Evolutionary conservation across 2,113 vertebrate species (phyloP).

Genomic region (Chamaea fasciata): DNA sequence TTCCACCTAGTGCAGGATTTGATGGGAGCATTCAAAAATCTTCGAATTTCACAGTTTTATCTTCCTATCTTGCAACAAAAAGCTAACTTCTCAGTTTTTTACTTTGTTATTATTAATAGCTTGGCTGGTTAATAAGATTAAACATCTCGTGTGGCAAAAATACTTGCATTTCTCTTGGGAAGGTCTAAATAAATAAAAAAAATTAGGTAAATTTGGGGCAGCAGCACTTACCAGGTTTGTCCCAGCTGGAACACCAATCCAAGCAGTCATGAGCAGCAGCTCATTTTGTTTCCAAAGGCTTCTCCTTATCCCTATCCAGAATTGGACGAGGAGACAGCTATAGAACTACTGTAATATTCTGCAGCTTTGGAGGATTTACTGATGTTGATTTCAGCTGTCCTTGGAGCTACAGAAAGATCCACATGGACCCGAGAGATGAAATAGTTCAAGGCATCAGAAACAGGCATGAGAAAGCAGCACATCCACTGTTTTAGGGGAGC

Average conservation of each 20-base stretch:
- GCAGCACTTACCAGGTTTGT: neutral
- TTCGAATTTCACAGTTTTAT: neutral
- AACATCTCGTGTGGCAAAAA: constrained; percentile 21
- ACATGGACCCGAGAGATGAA: neutral
- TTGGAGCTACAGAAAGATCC: neutral
- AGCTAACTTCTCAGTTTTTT: neutral
- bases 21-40: neutral
- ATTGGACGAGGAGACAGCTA: neutral
- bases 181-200: constrained; percentile 31
- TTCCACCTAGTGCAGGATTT: neutral
- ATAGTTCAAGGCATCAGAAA: neutral
- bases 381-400: neutral
- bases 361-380: neutral
- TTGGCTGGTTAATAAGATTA: neutral
- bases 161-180: neutral
- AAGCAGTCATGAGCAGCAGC: neutral
- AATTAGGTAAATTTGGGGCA: neutral
- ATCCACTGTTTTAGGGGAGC: neutral
- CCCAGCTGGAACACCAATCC: neutral
- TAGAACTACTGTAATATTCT: neutral
- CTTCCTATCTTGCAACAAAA: constrained; percentile 23
- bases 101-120: neutral
- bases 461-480: neutral
- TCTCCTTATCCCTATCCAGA: neutral
- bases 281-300: neutral